These are phyloP conservation scores for Tiliacea citrago DNA, from an alignment of 2,888 invertebrate species.

Conservation along the genomic window DNA sequence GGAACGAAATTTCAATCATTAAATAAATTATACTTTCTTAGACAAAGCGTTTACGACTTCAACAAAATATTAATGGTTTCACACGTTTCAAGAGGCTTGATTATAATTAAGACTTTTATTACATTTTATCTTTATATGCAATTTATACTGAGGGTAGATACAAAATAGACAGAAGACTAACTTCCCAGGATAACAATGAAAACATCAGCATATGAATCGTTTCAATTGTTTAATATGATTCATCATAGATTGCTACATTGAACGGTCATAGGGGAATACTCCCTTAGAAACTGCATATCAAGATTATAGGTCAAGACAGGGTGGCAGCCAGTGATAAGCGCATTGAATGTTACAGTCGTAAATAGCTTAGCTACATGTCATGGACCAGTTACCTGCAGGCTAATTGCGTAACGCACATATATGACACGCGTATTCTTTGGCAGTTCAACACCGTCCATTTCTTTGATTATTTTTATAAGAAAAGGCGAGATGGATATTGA, in stretches of 20 bases:
- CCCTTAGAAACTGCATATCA: slow-evolving; percentile 27
- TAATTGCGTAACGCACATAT: neutral
- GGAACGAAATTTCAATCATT: too few relatives aligned
- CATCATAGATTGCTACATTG: slow-evolving; percentile 23
- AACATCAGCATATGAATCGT: slow-evolving; percentile 9
- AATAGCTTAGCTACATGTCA: neutral
- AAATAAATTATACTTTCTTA: slow-evolving; percentile 5
- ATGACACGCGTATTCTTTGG: neutral
- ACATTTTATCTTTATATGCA: neutral
- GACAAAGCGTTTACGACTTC: neutral
- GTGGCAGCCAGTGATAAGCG: slow-evolving; percentile 21
- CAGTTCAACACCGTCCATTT: neutral
- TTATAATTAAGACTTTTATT: slow-evolving; percentile 1
- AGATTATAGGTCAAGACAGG: slow-evolving; percentile 12
- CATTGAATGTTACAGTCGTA: neutral
- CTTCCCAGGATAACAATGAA: neutral
- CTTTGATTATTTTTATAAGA: neutral
- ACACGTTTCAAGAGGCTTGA: neutral
- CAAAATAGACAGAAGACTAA: slow-evolving; percentile 2
- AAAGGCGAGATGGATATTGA: neutral
- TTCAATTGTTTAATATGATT: slow-evolving; percentile 16
- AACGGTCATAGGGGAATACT: neutral
- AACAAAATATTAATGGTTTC: neutral
- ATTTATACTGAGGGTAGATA: neutral
- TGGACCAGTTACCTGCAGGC: neutral